Evolutionary conservation across 2,113 vertebrate genomes (phyloP).

Genomic region (Muntiacus reevesi): DNA sequence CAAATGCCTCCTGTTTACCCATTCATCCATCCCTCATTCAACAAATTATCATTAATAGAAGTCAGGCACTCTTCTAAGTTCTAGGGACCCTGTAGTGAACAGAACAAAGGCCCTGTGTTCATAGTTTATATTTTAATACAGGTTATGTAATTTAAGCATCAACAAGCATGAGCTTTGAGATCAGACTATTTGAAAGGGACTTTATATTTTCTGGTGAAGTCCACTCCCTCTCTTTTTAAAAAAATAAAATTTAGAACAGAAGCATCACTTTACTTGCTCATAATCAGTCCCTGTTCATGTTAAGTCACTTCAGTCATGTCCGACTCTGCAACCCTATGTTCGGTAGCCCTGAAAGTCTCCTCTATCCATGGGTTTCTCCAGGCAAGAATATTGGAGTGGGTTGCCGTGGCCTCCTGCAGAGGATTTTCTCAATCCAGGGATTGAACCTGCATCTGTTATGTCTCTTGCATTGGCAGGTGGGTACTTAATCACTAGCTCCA

Average conservation of each 20-base stretch:
- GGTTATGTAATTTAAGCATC: background rate
- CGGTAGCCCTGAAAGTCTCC: background rate
- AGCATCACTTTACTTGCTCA: background rate
- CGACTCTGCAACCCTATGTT: background rate
- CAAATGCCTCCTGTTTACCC: background rate
- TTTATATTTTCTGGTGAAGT: conserved; percentile 3
- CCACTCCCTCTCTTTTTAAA: background rate
- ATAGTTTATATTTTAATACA: background rate
- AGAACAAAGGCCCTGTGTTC: background rate
- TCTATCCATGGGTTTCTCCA: background rate
- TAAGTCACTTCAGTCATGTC: background rate
- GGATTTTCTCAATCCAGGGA: background rate
- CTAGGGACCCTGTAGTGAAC: background rate
- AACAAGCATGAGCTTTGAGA: background rate
- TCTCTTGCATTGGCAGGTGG: background rate
- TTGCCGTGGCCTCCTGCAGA: background rate
- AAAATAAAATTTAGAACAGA: background rate
- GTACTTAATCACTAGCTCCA: background rate
- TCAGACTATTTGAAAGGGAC: background rate
- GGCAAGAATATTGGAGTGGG: background rate
- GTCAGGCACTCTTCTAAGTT: background rate
- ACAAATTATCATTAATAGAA: background rate
- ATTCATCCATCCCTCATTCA: background rate
- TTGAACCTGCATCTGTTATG: background rate
- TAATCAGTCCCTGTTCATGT: background rate